phyloP scores from a whole-genome alignment of 2,113 vertebrate genomes.

The Zosterops hypoxanthus region DNA sequence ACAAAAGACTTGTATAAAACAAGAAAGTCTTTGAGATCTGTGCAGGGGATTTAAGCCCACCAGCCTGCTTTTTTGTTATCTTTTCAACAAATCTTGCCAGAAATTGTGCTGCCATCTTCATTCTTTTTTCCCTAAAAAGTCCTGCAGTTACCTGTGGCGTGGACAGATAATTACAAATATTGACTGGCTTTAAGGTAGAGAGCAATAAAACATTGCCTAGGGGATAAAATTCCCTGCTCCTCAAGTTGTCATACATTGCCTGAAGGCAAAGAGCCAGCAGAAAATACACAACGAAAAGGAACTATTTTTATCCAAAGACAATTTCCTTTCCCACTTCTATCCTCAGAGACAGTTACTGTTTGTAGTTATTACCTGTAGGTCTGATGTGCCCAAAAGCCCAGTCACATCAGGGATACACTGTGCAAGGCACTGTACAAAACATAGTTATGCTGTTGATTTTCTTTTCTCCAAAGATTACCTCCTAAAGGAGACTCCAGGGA shows the following conservation, averaged over 20 bases:
- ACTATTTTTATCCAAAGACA: conserved; percentile 65
- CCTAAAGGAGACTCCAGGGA: background rate
- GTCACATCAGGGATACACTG: conserved; percentile 33
- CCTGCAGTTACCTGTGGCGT: background rate
- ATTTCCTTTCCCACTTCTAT: conserved; percentile 56
- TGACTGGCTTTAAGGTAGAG: conserved; percentile 45
- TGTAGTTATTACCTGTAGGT: conserved; percentile 55
- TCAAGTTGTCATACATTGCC: conserved; percentile 45
- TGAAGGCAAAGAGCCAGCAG: conserved; percentile 37
- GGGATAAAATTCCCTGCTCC: background rate
- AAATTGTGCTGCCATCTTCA: background rate
- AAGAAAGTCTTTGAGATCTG: background rate
- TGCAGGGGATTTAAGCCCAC: background rate
- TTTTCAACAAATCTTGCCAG: conserved; percentile 4
- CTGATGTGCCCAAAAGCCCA: conserved; percentile 49
- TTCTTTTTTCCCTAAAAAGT: background rate
- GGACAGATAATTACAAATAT: conserved; percentile 61
- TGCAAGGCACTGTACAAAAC: conserved; percentile 15
- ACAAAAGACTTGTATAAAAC: background rate
- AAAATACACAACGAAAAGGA: conserved; percentile 60
- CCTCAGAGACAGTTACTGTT: conserved; percentile 28
- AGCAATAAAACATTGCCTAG: conserved; percentile 35
- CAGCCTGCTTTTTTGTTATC: background rate
- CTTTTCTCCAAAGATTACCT: conserved; percentile 9
- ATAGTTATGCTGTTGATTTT: background rate